A percentile compares a stretch with the other conserved stretches of the same genome.
phyloP scores from a whole-genome alignment of 2,888 invertebrate genomes.

The Saturnia pavonia region DNA sequence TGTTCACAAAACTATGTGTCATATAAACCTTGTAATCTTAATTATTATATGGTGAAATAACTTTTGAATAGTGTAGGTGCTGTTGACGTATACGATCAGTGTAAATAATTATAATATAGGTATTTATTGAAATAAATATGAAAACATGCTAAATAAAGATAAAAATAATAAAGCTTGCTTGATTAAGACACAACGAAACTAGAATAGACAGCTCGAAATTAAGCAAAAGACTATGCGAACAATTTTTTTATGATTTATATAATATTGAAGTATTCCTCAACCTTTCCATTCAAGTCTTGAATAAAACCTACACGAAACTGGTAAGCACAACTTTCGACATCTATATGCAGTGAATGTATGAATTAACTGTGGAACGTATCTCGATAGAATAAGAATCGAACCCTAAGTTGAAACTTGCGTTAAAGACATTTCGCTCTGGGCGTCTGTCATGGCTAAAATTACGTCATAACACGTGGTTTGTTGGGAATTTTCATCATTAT shows the following conservation, averaged over 20 bases:
- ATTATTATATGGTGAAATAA: neutral
- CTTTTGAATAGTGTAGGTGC: neutral
- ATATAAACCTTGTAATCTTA: neutral
- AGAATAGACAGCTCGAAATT: neutral
- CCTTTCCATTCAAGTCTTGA: too few relatives aligned
- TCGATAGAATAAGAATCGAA: neutral
- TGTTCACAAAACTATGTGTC: neutral
- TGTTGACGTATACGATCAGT: neutral
- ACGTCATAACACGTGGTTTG: constrained; percentile 59
- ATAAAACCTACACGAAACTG: too few relatives aligned
- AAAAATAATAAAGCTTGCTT: neutral
- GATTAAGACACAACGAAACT: neutral
- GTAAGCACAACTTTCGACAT: neutral
- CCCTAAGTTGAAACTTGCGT: constrained; percentile 11
- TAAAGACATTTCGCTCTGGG: constrained; percentile 41
- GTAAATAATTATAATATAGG: neutral
- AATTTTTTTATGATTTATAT: too few relatives aligned
- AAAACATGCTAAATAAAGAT: neutral
- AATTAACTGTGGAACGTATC: neutral
- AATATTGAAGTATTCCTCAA: too few relatives aligned
- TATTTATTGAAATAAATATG: neutral
- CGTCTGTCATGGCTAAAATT: constrained; percentile 42
- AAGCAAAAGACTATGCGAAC: neutral
- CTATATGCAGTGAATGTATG: neutral
- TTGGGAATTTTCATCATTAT: constrained; percentile 52